phyloP scores from a whole-genome alignment of 2,888 invertebrate genomes.

The Adelphocoris suturalis region DNA sequence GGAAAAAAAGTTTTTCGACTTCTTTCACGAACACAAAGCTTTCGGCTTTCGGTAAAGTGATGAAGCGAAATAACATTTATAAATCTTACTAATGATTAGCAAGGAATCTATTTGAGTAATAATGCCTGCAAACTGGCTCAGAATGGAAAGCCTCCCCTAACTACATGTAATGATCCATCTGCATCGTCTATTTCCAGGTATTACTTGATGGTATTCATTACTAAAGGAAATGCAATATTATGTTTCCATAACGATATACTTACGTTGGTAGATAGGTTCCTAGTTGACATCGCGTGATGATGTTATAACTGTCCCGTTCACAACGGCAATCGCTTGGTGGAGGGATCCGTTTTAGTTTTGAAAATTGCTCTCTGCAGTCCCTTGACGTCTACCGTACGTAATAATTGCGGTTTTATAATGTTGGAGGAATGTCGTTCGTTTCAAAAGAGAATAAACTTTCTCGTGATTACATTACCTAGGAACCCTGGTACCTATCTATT shows the following conservation, averaged over 20 bases:
- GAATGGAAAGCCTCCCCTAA: no score
- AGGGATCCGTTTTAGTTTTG: conserved; percentile 8
- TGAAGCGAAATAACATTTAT: no score
- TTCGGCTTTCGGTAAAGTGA: no score
- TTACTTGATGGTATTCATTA: not conserved
- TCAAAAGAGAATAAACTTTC: not conserved
- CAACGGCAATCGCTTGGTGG: not conserved
- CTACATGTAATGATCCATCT: not conserved
- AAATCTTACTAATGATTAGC: no score
- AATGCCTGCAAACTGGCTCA: no score
- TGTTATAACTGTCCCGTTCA: not conserved
- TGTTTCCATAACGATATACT: not conserved
- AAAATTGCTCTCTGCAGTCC: not conserved
- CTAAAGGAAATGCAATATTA: not conserved
- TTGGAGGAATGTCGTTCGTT: not conserved
- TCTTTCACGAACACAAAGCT: no score
- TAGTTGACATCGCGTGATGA: conserved; percentile 24
- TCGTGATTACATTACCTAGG: not conserved
- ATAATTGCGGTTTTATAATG: conserved; percentile 12
- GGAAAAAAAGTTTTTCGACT: no score
- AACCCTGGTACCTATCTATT: not conserved
- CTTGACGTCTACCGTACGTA: not conserved
- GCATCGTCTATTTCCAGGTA: not conserved
- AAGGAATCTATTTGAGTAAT: no score
- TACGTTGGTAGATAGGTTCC: no score